These are phyloP conservation scores for Aleadryas rufinucha DNA, from an alignment of 2,113 vertebrate species.

Conservation along the genomic window DNA sequence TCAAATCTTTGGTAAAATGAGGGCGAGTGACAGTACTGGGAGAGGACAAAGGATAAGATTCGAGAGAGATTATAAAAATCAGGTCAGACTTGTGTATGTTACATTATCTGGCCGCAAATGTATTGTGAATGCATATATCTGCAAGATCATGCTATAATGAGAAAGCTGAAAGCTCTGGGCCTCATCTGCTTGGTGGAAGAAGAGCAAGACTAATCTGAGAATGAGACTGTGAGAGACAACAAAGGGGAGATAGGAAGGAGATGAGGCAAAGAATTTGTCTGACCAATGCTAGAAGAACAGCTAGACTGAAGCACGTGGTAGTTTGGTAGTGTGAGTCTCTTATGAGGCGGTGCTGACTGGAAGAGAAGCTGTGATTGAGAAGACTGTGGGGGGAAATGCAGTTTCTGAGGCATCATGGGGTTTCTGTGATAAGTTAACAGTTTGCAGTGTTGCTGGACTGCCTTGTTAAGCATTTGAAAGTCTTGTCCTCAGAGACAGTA, in stretches of 20 bases:
- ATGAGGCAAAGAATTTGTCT: not conserved
- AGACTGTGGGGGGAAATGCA: rapidly evolving
- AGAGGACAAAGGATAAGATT: not conserved
- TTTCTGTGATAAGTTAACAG: not conserved
- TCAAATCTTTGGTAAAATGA: not conserved
- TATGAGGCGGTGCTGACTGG: not conserved
- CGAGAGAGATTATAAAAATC: not conserved
- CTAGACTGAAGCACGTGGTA: not conserved
- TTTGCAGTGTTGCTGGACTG: not conserved
- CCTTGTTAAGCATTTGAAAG: not conserved
- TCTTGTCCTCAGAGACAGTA: not conserved
- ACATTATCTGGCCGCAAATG: not conserved
- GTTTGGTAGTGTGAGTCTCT: not conserved
- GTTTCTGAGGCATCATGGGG: not conserved
- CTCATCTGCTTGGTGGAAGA: not conserved
- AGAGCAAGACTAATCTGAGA: not conserved
- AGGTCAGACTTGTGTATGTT: not conserved
- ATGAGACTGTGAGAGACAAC: not conserved
- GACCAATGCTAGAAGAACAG: not conserved
- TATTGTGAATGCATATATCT: not conserved
- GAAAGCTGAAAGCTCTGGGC: not conserved
- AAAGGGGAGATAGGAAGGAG: not conserved
- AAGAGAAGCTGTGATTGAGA: not conserved
- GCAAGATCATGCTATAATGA: not conserved
- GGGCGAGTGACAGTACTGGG: not conserved